These are phyloP conservation scores for Manacus vitellinus DNA, from an alignment of 2,113 vertebrate genomes.

Conservation along the genomic window DNA sequence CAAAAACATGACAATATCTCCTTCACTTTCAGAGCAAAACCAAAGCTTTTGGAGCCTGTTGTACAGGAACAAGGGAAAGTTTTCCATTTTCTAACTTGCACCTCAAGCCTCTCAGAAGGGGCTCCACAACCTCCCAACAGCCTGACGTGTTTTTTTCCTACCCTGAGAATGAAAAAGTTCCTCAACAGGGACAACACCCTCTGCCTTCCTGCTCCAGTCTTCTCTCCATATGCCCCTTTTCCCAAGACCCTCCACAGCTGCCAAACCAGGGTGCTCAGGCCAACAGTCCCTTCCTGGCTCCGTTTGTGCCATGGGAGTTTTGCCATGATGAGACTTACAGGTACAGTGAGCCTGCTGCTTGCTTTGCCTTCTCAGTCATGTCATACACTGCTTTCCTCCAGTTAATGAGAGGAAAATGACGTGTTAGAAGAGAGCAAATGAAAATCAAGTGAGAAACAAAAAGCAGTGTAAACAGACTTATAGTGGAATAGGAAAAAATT, in stretches of 20 bases:
- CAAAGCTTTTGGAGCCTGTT: background rate
- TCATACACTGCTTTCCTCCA: background rate
- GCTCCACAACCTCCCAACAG: background rate
- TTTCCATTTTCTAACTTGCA: background rate
- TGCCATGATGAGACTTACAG: background rate
- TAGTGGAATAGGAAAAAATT: background rate
- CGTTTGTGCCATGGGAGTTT: rapidly evolving
- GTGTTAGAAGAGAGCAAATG: background rate
- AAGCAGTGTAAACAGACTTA: background rate
- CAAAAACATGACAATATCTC: background rate
- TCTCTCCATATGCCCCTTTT: rapidly evolving
- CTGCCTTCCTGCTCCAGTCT: background rate
- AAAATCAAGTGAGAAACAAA: background rate
- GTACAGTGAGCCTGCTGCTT: rapidly evolving
- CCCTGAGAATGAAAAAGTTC: background rate
- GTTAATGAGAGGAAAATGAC: background rate
- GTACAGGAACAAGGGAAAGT: background rate
- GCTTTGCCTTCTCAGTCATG: background rate
- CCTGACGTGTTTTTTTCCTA: rapidly evolving
- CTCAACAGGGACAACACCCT: background rate
- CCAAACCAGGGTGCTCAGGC: rapidly evolving
- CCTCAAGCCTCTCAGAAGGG: background rate
- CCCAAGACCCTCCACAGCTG: rapidly evolving
- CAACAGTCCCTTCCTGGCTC: background rate
- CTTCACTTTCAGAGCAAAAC: background rate